Conservation (phyloP, 2,888 invertebrate genomes). For the Plebejus anna region DNA sequence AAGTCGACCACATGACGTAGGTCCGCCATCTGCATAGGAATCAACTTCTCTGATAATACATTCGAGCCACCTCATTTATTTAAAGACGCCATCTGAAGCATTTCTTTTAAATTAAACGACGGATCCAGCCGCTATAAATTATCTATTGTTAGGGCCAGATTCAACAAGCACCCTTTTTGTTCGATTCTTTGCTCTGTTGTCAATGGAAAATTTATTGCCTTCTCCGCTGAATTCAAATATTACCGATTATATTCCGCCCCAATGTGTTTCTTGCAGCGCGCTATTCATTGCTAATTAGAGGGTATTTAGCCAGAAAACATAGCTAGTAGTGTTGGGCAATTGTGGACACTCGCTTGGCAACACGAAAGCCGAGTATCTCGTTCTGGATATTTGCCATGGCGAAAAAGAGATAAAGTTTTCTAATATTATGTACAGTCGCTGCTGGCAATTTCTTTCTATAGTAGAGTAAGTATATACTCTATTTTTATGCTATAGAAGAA, state of each 20-base stretch:
- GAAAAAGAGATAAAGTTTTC: slow-evolving; percentile 14
- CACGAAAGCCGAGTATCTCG: not conserved
- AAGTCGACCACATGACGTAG: too few species aligned
- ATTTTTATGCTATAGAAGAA: too few species aligned
- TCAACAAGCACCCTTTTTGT: slow-evolving; percentile 75
- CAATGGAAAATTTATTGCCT: slow-evolving; percentile 76
- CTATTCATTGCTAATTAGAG: not conserved
- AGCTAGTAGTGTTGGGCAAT: slow-evolving; percentile 1
- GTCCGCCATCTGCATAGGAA: too few species aligned
- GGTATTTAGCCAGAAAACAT: not conserved
- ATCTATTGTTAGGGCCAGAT: slow-evolving; percentile 72
- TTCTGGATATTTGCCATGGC: slow-evolving; percentile 13
- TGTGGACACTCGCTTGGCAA: slow-evolving; percentile 16
- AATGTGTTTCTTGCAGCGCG: not conserved
- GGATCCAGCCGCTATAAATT: slow-evolving; percentile 71
- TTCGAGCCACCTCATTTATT: not conserved
- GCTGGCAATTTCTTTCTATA: not conserved
- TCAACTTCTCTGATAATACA: not conserved
- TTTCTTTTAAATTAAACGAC: slow-evolving; percentile 56
- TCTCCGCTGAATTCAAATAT: slow-evolving; percentile 72
- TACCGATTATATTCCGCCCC: slow-evolving; percentile 58
- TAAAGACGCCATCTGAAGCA: slow-evolving; percentile 9
- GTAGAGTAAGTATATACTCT: too few species aligned
- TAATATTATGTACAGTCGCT: slow-evolving; percentile 2
- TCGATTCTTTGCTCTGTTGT: slow-evolving; percentile 76